Evolutionary conservation across 1,140 invertebrate genomes (phyloP), one percentile per base, ranked within the genome.

Genomic region (Macrotrachela quadricornifera): DNA sequence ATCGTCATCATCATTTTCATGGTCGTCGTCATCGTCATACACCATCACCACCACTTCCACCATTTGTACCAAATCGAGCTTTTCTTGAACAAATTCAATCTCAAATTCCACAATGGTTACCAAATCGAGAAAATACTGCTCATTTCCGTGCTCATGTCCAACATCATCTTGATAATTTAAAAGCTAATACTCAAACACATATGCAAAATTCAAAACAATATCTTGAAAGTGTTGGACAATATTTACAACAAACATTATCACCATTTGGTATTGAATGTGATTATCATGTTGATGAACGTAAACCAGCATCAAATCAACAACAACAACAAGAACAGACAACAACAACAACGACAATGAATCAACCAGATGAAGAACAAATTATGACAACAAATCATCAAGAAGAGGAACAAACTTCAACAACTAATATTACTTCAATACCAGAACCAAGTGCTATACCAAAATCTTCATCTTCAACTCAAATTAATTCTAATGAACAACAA

Each of bases 31-130:
- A 10, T 36, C 44, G 40, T 46, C 40, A 16, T 41, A 46, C 44
- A 39, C 42, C n/a, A n/a, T 9, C n/a, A 44, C n/a, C 42, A 50
- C 8, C n/a, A 37, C 15, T 15, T 49, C n/a, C 0, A 97, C 91
- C 0, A 99, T 92, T 65, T 95, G 1, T 38, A 2, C 16, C 13
- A 2, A 48, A n/a, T 48, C 16, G 13, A n/a, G 13, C 2, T n/a
- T 48, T 48, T 48, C 17, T 17, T 14, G 21, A 44, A 37, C 41
- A 44, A 13, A 4, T 16, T 9, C 30, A 11, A 15, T 38, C 49
- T 6, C 16, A n/a, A n/a, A 48, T 48, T 17, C 46, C 13, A 6
- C 17, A 48, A 48, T n/a, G 46, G 46, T n/a, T 13, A 48, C 13
- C 14, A 30, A 21, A 17, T 14, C 13, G 18, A 48, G 21, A 30